These are phyloP conservation scores for Ormyrus thymus DNA, from an alignment of 2,888 invertebrate species.

Conservation along the genomic window DNA sequence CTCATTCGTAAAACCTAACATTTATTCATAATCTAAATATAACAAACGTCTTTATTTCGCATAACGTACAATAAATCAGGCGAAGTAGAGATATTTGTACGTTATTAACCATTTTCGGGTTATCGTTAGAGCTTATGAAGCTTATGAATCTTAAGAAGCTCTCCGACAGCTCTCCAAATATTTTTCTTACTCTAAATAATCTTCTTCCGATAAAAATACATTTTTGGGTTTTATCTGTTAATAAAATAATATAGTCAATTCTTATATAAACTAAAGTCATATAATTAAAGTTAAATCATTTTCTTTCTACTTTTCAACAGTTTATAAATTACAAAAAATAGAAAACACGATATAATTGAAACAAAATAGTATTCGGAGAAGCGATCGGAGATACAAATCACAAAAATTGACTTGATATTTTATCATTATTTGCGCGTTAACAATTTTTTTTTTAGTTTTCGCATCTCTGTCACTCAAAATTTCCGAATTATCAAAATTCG, in stretches of 20 bases:
- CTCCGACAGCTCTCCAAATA: constrained; percentile 31
- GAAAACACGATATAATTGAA: background rate
- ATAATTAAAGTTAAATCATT: no score
- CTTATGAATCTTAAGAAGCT: constrained; percentile 21
- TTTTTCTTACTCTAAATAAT: constrained; percentile 29
- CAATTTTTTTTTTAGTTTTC: constrained; percentile 10
- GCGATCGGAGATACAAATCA: constrained; percentile 39
- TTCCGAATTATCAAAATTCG: background rate
- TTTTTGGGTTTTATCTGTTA: constrained; percentile 4
- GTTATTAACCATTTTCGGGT: constrained; percentile 17
- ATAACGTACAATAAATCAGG: constrained; percentile 60
- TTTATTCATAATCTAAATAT: constrained; percentile 60
- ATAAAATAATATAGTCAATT: background rate
- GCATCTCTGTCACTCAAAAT: background rate
- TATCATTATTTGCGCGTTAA: constrained; percentile 40
- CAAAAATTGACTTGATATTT: constrained; percentile 15
- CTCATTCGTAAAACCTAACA: constrained; percentile 54
- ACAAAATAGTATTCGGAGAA: constrained; percentile 27
- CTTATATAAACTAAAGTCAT: no score
- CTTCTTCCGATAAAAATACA: constrained; percentile 40
- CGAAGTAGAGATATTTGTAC: constrained; percentile 42
- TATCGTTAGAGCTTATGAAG: constrained; percentile 12
- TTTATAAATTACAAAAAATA: no score
- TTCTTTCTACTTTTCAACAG: no score
- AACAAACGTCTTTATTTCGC: constrained; percentile 57